Percentiles rank a stretch among this genome's conserved stretches.
Evolutionary conservation across 2,888 invertebrate genomes (phyloP).

Genomic region (Drosophila borborema): DNA sequence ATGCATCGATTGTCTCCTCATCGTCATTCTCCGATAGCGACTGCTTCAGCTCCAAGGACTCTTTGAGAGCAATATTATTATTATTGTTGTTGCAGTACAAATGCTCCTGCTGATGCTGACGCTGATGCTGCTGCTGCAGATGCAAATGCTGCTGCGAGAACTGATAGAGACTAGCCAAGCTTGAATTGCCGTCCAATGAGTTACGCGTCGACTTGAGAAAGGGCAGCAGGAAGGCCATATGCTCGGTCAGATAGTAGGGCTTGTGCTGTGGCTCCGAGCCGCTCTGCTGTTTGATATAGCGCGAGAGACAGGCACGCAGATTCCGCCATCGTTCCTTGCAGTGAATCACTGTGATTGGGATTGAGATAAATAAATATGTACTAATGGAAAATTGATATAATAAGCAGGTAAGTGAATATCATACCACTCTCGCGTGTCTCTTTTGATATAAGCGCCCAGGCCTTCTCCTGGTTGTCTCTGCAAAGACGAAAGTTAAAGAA

Average conservation of each 20-base stretch:
- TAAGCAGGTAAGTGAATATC: slow-evolving; percentile 21
- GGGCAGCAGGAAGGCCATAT: slow-evolving; percentile 85
- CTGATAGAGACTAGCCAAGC: slow-evolving; percentile 69
- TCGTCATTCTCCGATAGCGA: slow-evolving; percentile 83
- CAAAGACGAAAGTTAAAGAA: slow-evolving; percentile 1
- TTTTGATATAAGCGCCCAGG: slow-evolving; percentile 83
- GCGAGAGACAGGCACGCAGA: slow-evolving; percentile 84
- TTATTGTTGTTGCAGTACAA: slow-evolving; percentile 55
- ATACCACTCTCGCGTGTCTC: slow-evolving; percentile 84
- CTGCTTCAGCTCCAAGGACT: slow-evolving; percentile 77
- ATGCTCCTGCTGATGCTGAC: slow-evolving; percentile 55
- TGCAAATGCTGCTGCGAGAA: slow-evolving; percentile 71
- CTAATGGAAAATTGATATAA: neutral
- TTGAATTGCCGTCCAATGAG: slow-evolving; percentile 76
- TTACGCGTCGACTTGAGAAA: slow-evolving; percentile 84
- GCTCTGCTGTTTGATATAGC: slow-evolving; percentile 84
- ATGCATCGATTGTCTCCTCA: slow-evolving; percentile 83
- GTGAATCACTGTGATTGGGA: slow-evolving; percentile 78
- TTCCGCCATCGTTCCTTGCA: slow-evolving; percentile 86
- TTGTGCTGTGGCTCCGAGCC: slow-evolving; percentile 84
- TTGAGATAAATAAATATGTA: too few relatives aligned
- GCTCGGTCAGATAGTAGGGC: slow-evolving; percentile 85
- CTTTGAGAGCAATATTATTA: slow-evolving; percentile 29
- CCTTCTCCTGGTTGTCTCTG: slow-evolving; percentile 85
- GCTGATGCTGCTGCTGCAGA: slow-evolving; percentile 44